Conservation (phyloP, 2,888 invertebrate species). For the Boloria selene region DNA sequence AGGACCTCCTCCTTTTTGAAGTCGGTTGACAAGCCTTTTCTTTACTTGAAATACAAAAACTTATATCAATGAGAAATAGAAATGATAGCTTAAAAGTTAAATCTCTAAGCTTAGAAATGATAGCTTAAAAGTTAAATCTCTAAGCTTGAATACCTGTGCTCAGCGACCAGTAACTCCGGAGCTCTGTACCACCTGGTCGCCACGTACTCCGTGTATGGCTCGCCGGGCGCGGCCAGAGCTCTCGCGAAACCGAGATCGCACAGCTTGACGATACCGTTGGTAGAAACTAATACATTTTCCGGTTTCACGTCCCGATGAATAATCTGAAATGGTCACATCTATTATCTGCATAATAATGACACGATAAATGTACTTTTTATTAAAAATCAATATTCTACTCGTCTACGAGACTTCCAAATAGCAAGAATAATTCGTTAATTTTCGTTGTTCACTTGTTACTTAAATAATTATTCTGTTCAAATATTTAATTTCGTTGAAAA, state of each 20-base stretch:
- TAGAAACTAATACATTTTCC: slow-evolving; percentile 92
- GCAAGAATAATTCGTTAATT: too few relatives aligned
- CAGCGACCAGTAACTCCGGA: slow-evolving; percentile 92
- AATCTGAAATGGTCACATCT: slow-evolving; percentile 77
- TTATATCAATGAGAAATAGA: too few relatives aligned
- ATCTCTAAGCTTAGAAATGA: neutral
- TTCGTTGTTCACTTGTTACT: too few relatives aligned
- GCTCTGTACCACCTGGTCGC: slow-evolving; percentile 95
- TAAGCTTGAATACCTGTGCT: slow-evolving; percentile 79
- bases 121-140: too few relatives aligned
- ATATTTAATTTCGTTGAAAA: too few relatives aligned
- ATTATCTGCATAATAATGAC: neutral
- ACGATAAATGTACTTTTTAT: neutral
- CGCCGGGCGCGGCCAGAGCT: slow-evolving; percentile 86
- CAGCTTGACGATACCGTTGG: slow-evolving; percentile 91
- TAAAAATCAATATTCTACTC: too few relatives aligned
- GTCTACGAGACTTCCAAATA: too few relatives aligned
- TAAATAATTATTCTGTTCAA: too few relatives aligned
- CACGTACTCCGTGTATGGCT: slow-evolving; percentile 94
- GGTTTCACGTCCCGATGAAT: slow-evolving; percentile 95
- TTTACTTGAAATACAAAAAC: too few relatives aligned
- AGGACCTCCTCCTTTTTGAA: too few relatives aligned
- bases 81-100: too few relatives aligned
- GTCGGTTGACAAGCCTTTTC: too few relatives aligned
- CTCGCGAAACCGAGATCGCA: slow-evolving; percentile 96